A percentile compares a stretch with the other conserved stretches of the same genome.
These are phyloP conservation scores for Paradisaea rubra DNA, from an alignment of 2,113 vertebrate genomes.

Conservation along the genomic window DNA sequence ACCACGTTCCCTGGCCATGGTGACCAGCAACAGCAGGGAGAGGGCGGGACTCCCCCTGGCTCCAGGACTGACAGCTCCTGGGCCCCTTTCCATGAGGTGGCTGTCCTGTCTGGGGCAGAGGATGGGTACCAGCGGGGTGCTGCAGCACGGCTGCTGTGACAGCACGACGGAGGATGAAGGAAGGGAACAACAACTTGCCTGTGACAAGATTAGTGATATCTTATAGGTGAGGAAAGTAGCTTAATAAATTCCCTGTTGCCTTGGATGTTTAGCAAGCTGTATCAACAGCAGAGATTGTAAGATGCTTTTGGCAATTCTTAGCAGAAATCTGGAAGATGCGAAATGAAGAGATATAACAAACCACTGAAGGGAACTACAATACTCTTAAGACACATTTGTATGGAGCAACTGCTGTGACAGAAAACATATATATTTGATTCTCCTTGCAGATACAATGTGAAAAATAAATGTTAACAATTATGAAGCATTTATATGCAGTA, in stretches of 20 bases:
- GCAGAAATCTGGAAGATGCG: background rate
- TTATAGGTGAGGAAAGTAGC: background rate
- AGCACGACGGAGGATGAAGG: background rate
- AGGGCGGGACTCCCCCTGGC: background rate
- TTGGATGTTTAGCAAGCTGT: background rate
- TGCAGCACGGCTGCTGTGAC: fast-evolving
- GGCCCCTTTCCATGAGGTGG: fast-evolving
- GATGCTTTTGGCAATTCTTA: background rate
- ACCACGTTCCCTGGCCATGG: fast-evolving
- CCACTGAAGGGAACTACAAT: background rate
- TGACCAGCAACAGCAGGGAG: background rate
- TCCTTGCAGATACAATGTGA: background rate
- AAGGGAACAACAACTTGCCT: background rate
- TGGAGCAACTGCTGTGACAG: background rate
- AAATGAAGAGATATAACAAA: background rate
- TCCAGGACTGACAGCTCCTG: too few relatives aligned
- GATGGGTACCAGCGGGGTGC: fast-evolving
- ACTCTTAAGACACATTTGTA: background rate
- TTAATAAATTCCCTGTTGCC: background rate
- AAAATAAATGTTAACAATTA: background rate
- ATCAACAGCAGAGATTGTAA: background rate
- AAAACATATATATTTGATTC: background rate
- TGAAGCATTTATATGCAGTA: background rate
- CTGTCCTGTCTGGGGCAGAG: background rate
- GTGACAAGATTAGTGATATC: background rate